Evolutionary conservation across 1,140 invertebrate genomes (phyloP), one percentile per base, ranked within the genome.

Genomic region (Arion vulgaris): DNA sequence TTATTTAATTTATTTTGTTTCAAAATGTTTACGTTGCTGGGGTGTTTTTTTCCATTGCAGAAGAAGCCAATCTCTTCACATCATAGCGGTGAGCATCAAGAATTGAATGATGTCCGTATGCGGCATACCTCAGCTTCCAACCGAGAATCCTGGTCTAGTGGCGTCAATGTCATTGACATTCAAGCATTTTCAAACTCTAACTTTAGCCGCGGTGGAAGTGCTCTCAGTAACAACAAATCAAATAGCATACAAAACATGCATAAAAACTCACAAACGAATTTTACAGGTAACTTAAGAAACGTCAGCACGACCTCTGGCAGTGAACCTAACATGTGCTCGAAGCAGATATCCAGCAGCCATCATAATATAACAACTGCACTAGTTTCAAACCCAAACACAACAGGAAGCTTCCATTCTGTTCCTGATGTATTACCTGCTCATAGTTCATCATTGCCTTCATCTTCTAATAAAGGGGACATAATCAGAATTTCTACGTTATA

Each of bases 141-240:
- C 13, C 19, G 36, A 73, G 80, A 74, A n/a, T 81, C 80, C 2
- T 28, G 71, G 32, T 81, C 80, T 0, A 81, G 80, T 32, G 80
- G 26, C 2, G 69, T 81, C 45, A 81, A 81, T 36, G 39, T 74
- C 49, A 32, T 74, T 1, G 71, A 73, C 36, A n/a, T 74, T 36
- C 80, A 81, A 62, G 80, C 66, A 26, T 81, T 81, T 39, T 81
- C 80, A 28, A 81, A 81, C 51, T 49, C 80, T 26, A 74, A n/a
- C 19, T 36, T 38, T 38, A 73, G 2, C 32, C 41, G 49, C 17
- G 66, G 71, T 11, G 78, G 78, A 4, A 62, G 34, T 45, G 71
- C 69, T 0, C 7, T 49, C 23, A 53, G 78, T 13, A 53, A 66
- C 49, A 51, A 53, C 62, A 81, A 81, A 57, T 4, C 80, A 23